Conservation (phyloP, 2,888 invertebrate genomes). For the Labia minor region DNA sequence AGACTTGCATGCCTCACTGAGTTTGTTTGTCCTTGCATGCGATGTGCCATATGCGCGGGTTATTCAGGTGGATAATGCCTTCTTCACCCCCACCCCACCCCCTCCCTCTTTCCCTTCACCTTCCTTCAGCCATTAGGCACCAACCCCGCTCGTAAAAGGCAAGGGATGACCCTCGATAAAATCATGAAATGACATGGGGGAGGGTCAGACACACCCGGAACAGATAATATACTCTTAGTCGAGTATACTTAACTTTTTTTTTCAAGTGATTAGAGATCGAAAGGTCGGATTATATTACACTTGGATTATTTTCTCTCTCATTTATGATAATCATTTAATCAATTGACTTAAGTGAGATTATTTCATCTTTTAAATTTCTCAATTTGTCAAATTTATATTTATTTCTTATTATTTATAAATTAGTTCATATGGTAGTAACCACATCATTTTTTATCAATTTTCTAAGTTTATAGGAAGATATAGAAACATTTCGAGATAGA, state of each 20-base stretch:
- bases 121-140: too few relatives aligned
- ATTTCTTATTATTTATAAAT: too few relatives aligned
- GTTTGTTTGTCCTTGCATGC: constrained; percentile 15
- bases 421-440: too few relatives aligned
- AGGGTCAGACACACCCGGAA: neutral
- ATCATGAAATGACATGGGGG: constrained; percentile 34
- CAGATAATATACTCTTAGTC: neutral
- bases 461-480: too few relatives aligned
- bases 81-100: constrained; percentile 23
- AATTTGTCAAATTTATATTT: too few relatives aligned
- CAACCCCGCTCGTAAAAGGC: constrained; percentile 19
- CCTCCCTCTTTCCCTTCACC: constrained; percentile 20
- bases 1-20: neutral
- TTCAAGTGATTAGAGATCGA: constrained; percentile 1
- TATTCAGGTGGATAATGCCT: constrained; percentile 19
- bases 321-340: too few relatives aligned
- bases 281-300: neutral
- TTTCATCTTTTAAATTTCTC: too few relatives aligned
- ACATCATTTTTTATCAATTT: too few relatives aligned
- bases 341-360: too few relatives aligned
- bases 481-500: too few relatives aligned
- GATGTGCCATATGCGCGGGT: constrained; percentile 19
- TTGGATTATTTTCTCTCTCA: too few relatives aligned
- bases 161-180: constrained; percentile 33
- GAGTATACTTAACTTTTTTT: neutral